Evolutionary conservation across 2,113 vertebrate species (phyloP).

Genomic region (Callopanchax toddi): DNA sequence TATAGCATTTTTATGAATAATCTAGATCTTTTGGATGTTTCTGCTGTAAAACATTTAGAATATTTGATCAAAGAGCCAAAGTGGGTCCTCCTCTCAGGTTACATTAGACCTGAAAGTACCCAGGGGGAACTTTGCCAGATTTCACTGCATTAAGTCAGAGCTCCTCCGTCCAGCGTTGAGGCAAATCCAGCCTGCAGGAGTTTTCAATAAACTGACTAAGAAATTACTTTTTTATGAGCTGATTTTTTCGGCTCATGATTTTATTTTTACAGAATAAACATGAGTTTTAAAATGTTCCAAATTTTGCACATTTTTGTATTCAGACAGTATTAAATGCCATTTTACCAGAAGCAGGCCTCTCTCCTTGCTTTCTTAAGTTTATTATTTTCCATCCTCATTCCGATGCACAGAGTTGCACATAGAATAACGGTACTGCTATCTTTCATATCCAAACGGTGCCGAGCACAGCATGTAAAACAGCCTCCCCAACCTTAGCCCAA

Average conservation of each 20-base stretch:
- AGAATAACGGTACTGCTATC: background rate
- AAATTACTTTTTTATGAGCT: too few species aligned
- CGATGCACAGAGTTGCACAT: background rate
- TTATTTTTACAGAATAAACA: too few species aligned
- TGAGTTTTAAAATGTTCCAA: too few species aligned
- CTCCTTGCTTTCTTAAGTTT: background rate
- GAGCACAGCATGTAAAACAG: background rate
- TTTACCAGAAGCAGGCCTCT: background rate
- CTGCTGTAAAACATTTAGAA: too few species aligned
- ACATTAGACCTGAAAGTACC: slow-evolving; percentile 25
- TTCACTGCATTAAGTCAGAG: slow-evolving; percentile 41
- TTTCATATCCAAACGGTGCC: background rate
- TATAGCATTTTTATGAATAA: too few species aligned
- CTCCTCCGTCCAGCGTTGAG: slow-evolving; percentile 13
- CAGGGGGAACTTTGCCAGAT: slow-evolving; percentile 38
- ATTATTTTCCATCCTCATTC: background rate
- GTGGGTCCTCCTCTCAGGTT: background rate
- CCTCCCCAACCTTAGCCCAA: background rate
- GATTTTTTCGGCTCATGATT: too few species aligned
- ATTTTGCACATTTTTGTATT: too few species aligned
- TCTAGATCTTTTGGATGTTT: too few species aligned
- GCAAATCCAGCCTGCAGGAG: slow-evolving; percentile 15
- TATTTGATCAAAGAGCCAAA: too few species aligned
- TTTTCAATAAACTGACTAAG: too few species aligned
- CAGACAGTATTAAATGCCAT: background rate